Percentiles rank a stretch among this genome's conserved stretches.
Conservation (phyloP, 2,113 vertebrate species). For the Ameiurus melas region DNA sequence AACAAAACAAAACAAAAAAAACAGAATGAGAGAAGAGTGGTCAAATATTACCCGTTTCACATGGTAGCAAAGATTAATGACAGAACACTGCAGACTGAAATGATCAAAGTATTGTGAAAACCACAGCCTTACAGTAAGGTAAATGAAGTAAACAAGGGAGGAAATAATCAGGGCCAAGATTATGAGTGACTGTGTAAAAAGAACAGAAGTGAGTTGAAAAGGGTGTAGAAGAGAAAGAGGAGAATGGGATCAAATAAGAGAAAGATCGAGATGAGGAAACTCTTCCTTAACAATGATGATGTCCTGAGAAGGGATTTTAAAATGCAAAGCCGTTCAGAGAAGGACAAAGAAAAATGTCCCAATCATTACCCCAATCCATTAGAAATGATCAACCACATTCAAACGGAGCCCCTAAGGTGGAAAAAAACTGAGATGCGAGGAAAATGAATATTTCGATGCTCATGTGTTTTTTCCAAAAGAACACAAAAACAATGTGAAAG, state of each 20-base stretch:
- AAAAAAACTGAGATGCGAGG: too few species aligned
- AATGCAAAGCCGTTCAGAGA: neutral
- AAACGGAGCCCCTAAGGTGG: neutral
- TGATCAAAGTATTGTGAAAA: neutral
- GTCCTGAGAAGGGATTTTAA: neutral
- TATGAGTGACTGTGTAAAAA: neutral
- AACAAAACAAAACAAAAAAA: constrained; percentile 70
- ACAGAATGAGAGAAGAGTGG: constrained; percentile 90
- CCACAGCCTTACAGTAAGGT: neutral
- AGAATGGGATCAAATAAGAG: neutral
- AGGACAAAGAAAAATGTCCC: neutral
- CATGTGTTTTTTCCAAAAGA: too few species aligned
- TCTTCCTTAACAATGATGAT: neutral
- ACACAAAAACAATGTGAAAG: too few species aligned
- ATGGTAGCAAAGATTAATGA: constrained; percentile 29
- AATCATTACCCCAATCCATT: neutral
- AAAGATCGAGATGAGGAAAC: neutral
- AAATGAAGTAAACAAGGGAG: neutral
- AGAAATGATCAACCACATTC: neutral
- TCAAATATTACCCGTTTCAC: constrained; percentile 64
- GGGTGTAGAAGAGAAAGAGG: neutral
- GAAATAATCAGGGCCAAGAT: neutral
- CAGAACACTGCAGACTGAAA: neutral
- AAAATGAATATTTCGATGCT: too few species aligned
- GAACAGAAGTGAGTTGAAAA: constrained; percentile 11